Base-by-base conservation (phyloP, 2,797 vertebrate genomes). In the Tamandua tetradactyla region DNA sequence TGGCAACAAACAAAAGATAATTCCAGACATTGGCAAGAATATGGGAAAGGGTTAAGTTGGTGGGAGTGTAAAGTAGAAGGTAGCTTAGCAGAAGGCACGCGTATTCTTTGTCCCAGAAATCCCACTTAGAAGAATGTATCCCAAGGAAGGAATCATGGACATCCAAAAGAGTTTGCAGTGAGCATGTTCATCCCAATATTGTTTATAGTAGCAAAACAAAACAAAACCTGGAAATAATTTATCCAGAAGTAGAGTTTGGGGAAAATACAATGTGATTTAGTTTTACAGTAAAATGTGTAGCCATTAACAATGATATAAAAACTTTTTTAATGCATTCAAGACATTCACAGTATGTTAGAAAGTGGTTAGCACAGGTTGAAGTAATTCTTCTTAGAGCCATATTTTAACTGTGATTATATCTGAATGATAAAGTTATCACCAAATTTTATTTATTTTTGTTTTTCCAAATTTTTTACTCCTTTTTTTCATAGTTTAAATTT, bases 271-370 rank as follows among this genome's bases (percentile, higher is more conserved):
- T 32, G 7, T 91, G 55, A 71, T 68, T 74, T 32, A 91, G 76
- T 61, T 93, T 86, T 83, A 87, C 3, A 69, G 35, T 82, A 49
- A 59, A 96, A 84, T 75, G 81, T 87, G 30, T 72, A 84, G 81
- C n/a, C 55, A 37, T 64, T 89, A 75, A 76, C 66, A 87, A 17
- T 95, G 61, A 44, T 49, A 55, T 8, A 69, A 32, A 92, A 90
- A 90, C 71, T 44, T 47, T 55, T 5, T 79, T 57, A 74, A 44
- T 76, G 32, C 47, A 40, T 82, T 93, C 64, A 84, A 94, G 37
- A 74, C 91, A 5, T 78, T 91, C 62, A 89, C 37, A 75, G 1
- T 94, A 75, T 74, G 37, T 91, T 25, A 74, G 42, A 61, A 93
- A 90, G n/a, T 55, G 27, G 55, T 81, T 17, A 92, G 35, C 74